Evolutionary conservation across 2,888 invertebrate species (phyloP).

Genomic region (Dolichomitus sp.): DNA sequence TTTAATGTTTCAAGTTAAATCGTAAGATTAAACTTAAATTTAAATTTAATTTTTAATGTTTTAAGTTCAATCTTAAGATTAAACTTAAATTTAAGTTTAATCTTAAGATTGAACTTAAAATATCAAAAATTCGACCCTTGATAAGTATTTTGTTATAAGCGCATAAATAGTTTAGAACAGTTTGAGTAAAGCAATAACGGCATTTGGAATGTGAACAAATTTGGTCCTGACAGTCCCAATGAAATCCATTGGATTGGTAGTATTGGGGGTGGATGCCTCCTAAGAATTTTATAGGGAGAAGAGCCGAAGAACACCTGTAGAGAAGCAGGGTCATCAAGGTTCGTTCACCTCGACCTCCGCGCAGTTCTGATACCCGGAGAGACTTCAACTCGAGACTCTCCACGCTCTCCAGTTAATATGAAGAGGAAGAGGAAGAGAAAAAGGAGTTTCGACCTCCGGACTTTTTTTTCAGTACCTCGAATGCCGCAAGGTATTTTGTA

Average conservation of each 20-base stretch:
- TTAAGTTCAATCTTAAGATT: too few relatives aligned
- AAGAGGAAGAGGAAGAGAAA: constrained; percentile 28
- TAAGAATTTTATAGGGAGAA: constrained; percentile 27
- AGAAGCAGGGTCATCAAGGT: constrained; percentile 60
- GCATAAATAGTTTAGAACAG: neutral
- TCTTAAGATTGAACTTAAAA: too few relatives aligned
- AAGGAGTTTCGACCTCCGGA: constrained; percentile 30
- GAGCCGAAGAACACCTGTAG: constrained; percentile 64
- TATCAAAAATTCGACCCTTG: too few relatives aligned
- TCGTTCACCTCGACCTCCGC: constrained; percentile 66
- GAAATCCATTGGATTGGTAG: constrained; percentile 31
- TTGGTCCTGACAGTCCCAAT: neutral
- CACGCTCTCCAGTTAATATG: constrained; percentile 41
- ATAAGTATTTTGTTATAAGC: neutral
- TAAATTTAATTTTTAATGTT: too few relatives aligned
- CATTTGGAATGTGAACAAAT: constrained; percentile 8
- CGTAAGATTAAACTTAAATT: too few relatives aligned
- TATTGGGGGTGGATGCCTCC: neutral
- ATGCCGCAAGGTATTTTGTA: constrained; percentile 9
- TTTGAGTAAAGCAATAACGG: neutral
- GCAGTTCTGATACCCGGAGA: constrained; percentile 46
- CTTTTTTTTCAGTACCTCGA: constrained; percentile 14
- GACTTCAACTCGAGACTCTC: constrained; percentile 48
- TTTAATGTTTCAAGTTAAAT: too few relatives aligned
- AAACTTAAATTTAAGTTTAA: too few relatives aligned